These are phyloP conservation scores for Toxostoma redivivum DNA, from an alignment of 2,113 vertebrate species.

Conservation along the genomic window DNA sequence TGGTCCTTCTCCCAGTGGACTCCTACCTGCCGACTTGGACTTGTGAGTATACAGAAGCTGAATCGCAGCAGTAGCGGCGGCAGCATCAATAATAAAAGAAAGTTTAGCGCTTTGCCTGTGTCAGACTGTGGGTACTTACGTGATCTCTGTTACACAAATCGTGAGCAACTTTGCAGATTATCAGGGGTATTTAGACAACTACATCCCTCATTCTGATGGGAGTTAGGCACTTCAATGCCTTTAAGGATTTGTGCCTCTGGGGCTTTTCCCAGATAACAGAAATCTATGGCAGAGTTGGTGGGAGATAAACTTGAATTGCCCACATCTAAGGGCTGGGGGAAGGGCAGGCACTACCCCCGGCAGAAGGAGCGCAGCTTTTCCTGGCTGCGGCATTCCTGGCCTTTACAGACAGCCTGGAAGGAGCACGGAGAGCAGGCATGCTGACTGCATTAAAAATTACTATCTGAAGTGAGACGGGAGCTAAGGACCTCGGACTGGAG, in stretches of 20 bases:
- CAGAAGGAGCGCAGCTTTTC: neutral
- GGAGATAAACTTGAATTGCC: slow-evolving; percentile 58
- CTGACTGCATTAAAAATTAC: rapidly evolving
- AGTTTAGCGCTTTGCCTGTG: neutral
- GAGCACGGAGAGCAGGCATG: neutral
- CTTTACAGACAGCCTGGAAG: neutral
- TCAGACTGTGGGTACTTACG: neutral
- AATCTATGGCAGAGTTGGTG: neutral
- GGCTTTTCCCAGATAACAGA: slow-evolving; percentile 36
- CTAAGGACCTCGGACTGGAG: neutral
- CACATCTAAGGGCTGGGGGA: slow-evolving; percentile 37
- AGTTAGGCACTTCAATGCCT: slow-evolving; percentile 60
- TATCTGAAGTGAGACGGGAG: neutral
- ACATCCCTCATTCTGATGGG: slow-evolving; percentile 53
- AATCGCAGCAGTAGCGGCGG: neutral
- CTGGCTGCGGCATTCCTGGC: neutral
- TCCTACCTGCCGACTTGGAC: neutral
- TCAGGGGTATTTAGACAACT: slow-evolving; percentile 40
- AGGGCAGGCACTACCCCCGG: neutral
- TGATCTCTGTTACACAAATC: slow-evolving; percentile 33
- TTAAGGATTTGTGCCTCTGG: slow-evolving; percentile 51
- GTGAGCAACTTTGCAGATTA: slow-evolving; percentile 50
- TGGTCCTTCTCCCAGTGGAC: neutral
- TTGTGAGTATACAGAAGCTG: neutral
- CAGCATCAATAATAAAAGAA: neutral